Evolutionary conservation across 2,113 vertebrate genomes (phyloP).

Genomic region (Ornithorhynchus anatinus): DNA sequence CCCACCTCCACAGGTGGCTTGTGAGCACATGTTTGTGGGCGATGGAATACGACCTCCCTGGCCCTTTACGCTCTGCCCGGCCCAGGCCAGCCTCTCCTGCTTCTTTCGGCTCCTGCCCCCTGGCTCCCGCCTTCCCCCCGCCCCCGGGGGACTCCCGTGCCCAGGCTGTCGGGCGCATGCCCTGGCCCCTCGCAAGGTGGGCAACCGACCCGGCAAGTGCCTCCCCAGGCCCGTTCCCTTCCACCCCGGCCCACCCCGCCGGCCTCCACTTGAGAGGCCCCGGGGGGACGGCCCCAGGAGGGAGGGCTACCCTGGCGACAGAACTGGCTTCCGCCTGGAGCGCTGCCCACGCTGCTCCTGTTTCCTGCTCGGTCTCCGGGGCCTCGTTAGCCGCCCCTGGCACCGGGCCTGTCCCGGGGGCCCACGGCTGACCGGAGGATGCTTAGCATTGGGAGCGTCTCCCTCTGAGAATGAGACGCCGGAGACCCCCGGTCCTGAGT

Average conservation of each 20-base stretch:
- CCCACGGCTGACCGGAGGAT: not conserved
- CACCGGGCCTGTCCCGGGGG: not conserved
- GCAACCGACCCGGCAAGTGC: too few relatives aligned
- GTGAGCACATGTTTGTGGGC: not conserved
- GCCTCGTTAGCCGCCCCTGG: constrained; percentile 40
- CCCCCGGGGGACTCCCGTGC: too few relatives aligned
- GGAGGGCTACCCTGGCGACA: not conserved
- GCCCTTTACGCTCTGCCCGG: not conserved
- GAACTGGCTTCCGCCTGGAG: not conserved
- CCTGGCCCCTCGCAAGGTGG: too few relatives aligned
- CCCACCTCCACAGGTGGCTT: not conserved
- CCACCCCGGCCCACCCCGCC: too few relatives aligned
- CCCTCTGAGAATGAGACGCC: not conserved
- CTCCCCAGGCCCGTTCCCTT: too few relatives aligned
- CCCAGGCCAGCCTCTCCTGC: not conserved
- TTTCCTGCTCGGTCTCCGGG: constrained; percentile 37
- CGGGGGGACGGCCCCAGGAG: not conserved
- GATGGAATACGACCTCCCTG: too few relatives aligned
- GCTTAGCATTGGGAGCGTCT: not conserved
- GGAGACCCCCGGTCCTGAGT: not conserved
- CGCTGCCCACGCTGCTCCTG: not conserved
- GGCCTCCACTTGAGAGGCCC: too few relatives aligned
- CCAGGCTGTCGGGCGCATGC: too few relatives aligned
- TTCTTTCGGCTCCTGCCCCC: not conserved
- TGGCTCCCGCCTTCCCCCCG: rapidly evolving